Conservation (phyloP, 2,888 invertebrate genomes). For the Tuta absoluta region DNA sequence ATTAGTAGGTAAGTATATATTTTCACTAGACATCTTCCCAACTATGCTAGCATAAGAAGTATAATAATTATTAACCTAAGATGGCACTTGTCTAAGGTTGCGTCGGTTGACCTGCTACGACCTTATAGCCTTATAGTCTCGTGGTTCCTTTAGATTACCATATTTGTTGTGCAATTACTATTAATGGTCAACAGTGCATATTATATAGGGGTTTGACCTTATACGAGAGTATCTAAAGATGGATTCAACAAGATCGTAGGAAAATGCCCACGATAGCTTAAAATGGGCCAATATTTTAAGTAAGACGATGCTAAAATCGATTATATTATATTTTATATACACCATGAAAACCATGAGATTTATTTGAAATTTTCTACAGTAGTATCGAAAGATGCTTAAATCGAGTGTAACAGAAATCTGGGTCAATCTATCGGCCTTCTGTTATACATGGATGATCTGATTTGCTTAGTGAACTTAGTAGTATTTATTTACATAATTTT, state of each 20-base stretch:
- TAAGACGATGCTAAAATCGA: no score
- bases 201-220: neutral
- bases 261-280: no score
- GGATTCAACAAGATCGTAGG: no score
- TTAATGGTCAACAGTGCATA: constrained; percentile 5
- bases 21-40: no score
- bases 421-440: constrained; percentile 76
- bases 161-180: neutral
- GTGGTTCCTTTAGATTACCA: neutral
- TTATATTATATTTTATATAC: no score
- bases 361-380: constrained; percentile 19
- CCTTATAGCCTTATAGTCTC: neutral
- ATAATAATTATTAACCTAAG: neutral
- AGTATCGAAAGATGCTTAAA: constrained; percentile 41
- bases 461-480: constrained; percentile 63
- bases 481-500: constrained; percentile 35
- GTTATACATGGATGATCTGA: constrained; percentile 63
- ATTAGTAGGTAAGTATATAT: no score
- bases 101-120: neutral
- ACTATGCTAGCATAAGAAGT: neutral
- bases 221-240: neutral
- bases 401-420: constrained; percentile 62
- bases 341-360: neutral
- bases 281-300: no score
- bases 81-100: neutral